Conservation (phyloP, 1,140 invertebrate genomes). For the Hestina assimilis region DNA sequence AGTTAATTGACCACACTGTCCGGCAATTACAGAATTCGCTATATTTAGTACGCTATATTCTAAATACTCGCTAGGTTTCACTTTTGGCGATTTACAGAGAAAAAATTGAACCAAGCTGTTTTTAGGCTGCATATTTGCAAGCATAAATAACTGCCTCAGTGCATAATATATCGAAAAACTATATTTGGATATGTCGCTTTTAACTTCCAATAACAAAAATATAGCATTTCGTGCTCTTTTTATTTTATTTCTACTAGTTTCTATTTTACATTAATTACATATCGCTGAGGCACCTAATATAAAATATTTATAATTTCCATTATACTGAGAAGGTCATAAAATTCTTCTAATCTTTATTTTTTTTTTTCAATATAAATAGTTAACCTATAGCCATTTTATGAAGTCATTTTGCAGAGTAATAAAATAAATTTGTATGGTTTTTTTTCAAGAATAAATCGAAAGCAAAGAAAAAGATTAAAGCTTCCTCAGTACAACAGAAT, state of each 20-base stretch:
- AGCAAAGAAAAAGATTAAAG: too few species aligned
- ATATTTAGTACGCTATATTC: constrained; percentile 33
- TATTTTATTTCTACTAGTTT: constrained; percentile 15
- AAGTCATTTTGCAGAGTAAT: too few species aligned
- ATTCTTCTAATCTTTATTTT: too few species aligned
- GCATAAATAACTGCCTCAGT: constrained; percentile 16
- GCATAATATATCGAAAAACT: constrained; percentile 24
- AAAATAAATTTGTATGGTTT: too few species aligned
- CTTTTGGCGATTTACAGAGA: constrained; percentile 35
- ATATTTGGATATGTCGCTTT: constrained; percentile 45
- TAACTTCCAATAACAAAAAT: constrained; percentile 47
- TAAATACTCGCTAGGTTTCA: constrained; percentile 30
- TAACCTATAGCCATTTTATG: too few species aligned
- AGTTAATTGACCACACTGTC: constrained; percentile 35
- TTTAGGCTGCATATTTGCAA: not conserved
- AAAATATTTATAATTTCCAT: constrained; percentile 22
- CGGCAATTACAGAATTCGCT: constrained; percentile 29
- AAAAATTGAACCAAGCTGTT: constrained; percentile 16
- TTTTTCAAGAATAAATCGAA: too few species aligned
- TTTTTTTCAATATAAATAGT: too few species aligned
- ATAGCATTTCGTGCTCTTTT: constrained; percentile 25
- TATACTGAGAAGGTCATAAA: too few species aligned
- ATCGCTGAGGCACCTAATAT: constrained; percentile 48
- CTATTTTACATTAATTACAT: constrained; percentile 22
- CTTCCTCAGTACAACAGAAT: too few species aligned